Conservation (phyloP, 1,140 invertebrate genomes). For the Anagrus nilaparvatae region DNA sequence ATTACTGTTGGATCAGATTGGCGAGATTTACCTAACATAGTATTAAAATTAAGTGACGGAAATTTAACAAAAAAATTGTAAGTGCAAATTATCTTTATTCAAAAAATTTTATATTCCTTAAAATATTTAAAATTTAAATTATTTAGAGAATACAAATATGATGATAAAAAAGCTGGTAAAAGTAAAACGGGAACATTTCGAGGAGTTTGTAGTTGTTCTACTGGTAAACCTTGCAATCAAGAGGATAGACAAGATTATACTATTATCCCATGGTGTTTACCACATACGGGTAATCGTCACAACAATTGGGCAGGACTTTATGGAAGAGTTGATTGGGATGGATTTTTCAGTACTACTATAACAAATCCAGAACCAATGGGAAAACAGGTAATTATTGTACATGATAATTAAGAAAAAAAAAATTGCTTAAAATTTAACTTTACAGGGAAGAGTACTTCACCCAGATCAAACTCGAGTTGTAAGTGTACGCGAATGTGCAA, state of each 20-base stretch:
- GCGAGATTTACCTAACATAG: constrained; percentile 71
- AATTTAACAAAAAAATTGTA: constrained; percentile 54
- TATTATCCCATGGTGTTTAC: constrained; percentile 81
- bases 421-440: no score
- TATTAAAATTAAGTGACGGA: constrained; percentile 62
- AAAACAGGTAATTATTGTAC: constrained; percentile 53
- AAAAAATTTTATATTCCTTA: no score
- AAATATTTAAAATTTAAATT: not conserved
- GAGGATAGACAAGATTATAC: constrained; percentile 71
- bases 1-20: constrained; percentile 71
- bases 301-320: constrained; percentile 72
- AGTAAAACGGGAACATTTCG: constrained; percentile 46
- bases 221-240: constrained; percentile 53
- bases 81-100: no score
- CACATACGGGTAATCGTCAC: constrained; percentile 79
- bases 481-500: constrained; percentile 72
- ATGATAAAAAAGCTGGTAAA: constrained; percentile 59
- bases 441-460: constrained; percentile 61
- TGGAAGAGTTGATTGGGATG: constrained; percentile 70
- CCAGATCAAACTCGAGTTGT: constrained; percentile 69
- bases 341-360: constrained; percentile 73
- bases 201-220: constrained; percentile 74
- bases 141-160: constrained; percentile 49
- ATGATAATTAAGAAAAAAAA: not conserved
- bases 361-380: constrained; percentile 89